Base-by-base conservation (phyloP, 35 echinoderm and acorn worm genomes). In the Lytechinus variegatus region DNA sequence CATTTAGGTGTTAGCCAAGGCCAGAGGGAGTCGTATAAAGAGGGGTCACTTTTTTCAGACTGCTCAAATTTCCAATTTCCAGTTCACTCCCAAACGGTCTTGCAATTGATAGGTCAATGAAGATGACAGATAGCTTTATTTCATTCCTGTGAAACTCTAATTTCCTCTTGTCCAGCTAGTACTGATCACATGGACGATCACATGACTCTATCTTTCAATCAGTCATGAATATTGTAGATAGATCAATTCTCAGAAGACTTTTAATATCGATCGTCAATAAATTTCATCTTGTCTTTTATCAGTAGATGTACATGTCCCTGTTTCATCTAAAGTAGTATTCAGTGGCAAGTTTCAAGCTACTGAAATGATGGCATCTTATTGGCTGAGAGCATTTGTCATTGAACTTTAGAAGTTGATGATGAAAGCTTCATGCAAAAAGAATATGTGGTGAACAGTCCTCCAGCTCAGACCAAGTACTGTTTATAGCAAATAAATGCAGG, bases 21-120 rank as follows among this genome's bases (percentile, higher is more conserved):
- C 66, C n/a, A 24, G 66, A 79, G 66, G 57, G 66, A 24, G 16
- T 79, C 16, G 8, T 7, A 24, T n/a, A 24, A 79, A 19, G 6
- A 21, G n/a, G 66, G 66, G 66, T 79, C 66, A 79, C 21, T 79
- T 79, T 79, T 79, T 79, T 79, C 3, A 24, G 66, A 79, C 66
- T 27, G 66, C 66, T 79, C 66, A 79, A n/a, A 79, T 79, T 79
- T 79, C 66, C 66, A 79, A n/a, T 79, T 79, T 79, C 66, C 66
- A 79, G 66, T 79, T 79, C 21, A 79, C 19, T 79, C 66, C 66
- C 7, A 24, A 79, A 79, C n/a, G 19, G 66, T 79, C 19, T 79
- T 79, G 3, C 21, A 21, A 79, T 79, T 24, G 66, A 79, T 24
- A 79, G 66, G 66, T 79, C 66, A 27, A 79, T 19, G n/a, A n/a